These are phyloP conservation scores for Amphipyra tragopoginis DNA, from an alignment of 2,888 invertebrate genomes.

Conservation along the genomic window DNA sequence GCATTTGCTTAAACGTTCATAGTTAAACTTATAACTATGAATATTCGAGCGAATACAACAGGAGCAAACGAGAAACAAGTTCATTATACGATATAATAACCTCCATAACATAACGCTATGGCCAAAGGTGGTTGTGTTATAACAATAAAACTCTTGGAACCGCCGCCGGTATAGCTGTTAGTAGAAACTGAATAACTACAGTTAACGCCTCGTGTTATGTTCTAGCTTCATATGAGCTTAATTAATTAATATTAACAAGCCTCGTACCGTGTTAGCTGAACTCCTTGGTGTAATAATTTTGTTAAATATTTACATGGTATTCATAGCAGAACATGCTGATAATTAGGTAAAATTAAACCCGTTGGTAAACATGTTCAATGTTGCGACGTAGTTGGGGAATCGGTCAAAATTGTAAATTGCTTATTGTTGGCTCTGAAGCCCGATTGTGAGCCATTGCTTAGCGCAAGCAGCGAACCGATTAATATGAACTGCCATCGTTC, in stretches of 20 bases:
- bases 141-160: slow-evolving; percentile 58
- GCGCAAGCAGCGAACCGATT: slow-evolving; percentile 43
- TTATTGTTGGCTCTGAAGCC: slow-evolving; percentile 28
- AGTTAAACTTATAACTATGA: slow-evolving; percentile 25
- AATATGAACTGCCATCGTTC: slow-evolving; percentile 46
- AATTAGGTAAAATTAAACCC: slow-evolving; percentile 55
- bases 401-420: slow-evolving; percentile 42
- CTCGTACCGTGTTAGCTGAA: slow-evolving; percentile 73
- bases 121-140: slow-evolving; percentile 44
- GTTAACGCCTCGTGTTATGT: slow-evolving; percentile 70
- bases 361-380: slow-evolving; percentile 44
- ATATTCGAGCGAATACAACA: slow-evolving; percentile 31
- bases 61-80: slow-evolving; percentile 36
- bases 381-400: slow-evolving; percentile 37
- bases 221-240: slow-evolving; percentile 71
- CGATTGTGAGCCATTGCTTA: slow-evolving; percentile 49
- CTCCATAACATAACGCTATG: slow-evolving; percentile 35
- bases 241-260: slow-evolving; percentile 83
- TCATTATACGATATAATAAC: slow-evolving; percentile 40
- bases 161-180: slow-evolving; percentile 61
- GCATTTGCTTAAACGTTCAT: slow-evolving; percentile 13
- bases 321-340: slow-evolving; percentile 60
- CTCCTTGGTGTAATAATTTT: slow-evolving; percentile 75
- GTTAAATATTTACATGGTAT: slow-evolving; percentile 75
- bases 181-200: slow-evolving; percentile 58